A percentile compares a stretch with the other conserved stretches of the same genome.
phyloP scores from a whole-genome alignment of 1,140 invertebrate species.

The Aradophagus sp. region DNA sequence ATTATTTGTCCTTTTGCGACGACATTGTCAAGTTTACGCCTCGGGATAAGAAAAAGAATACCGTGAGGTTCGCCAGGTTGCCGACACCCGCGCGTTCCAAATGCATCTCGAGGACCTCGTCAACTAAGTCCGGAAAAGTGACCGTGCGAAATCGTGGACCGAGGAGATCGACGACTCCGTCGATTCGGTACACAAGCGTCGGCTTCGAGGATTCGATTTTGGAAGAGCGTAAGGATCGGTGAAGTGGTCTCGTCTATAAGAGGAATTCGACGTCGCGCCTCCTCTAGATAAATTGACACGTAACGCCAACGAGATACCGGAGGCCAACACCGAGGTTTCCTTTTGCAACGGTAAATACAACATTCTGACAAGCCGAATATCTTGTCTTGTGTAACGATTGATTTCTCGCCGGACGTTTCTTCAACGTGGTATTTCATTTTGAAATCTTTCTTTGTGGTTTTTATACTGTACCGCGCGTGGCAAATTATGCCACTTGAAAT shows the following conservation, averaged over 20 bases:
- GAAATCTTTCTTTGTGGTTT: too few relatives aligned
- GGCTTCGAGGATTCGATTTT: slow-evolving; percentile 32
- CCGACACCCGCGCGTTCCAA: slow-evolving; percentile 49
- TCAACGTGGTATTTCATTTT: too few relatives aligned
- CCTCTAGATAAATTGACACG: slow-evolving; percentile 39
- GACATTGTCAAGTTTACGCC: slow-evolving; percentile 32
- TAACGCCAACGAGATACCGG: slow-evolving; percentile 8
- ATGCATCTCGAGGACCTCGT: slow-evolving; percentile 41
- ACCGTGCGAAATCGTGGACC: slow-evolving; percentile 16
- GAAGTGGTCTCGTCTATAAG: slow-evolving; percentile 30
- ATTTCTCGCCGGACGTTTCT: too few relatives aligned
- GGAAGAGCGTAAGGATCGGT: slow-evolving; percentile 29
- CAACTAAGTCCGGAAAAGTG: slow-evolving; percentile 14
- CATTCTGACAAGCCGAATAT: too few relatives aligned
- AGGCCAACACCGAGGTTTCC: too few relatives aligned
- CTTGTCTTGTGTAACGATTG: too few relatives aligned
- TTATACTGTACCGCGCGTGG: too few relatives aligned
- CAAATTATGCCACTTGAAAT: too few relatives aligned
- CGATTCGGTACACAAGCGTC: slow-evolving; percentile 30
- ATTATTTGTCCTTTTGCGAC: slow-evolving; percentile 63
- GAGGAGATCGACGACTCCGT: slow-evolving; percentile 14
- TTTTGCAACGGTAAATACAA: too few relatives aligned
- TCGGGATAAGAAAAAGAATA: slow-evolving; percentile 56
- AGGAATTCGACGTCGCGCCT: slow-evolving; percentile 34
- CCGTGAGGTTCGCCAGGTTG: slow-evolving; percentile 62